Percentiles rank a stretch among this genome's conserved stretches.
phyloP scores from a whole-genome alignment of 2,113 vertebrate species.

The Pedetes capensis region DNA sequence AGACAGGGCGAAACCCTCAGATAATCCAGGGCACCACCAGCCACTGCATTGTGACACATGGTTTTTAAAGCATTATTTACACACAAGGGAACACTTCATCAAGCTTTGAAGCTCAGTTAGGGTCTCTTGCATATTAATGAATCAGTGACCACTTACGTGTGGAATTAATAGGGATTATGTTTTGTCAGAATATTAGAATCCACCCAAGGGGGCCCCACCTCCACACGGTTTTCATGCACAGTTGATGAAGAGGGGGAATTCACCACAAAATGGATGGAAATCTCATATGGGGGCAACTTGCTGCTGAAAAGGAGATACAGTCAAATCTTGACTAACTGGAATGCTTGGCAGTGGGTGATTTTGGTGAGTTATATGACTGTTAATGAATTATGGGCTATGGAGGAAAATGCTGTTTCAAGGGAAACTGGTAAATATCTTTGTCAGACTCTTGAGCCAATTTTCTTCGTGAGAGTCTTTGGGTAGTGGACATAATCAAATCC shows the following conservation, averaged over 20 bases:
- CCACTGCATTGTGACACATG: constrained; percentile 75
- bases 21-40: constrained; percentile 60
- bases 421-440: not conserved
- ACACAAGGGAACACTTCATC: constrained; percentile 55
- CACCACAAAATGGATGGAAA: not conserved
- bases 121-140: constrained; percentile 62
- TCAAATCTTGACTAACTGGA: constrained; percentile 77
- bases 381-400: not conserved
- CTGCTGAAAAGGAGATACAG: constrained; percentile 33
- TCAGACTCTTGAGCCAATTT: constrained; percentile 7
- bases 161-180: constrained; percentile 1
- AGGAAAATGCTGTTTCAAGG: not conserved
- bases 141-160: constrained; percentile 2
- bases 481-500: not conserved
- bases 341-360: constrained; percentile 4
- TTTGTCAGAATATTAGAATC: constrained; percentile 14
- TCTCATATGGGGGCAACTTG: constrained; percentile 4
- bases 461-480: not conserved
- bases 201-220: not conserved
- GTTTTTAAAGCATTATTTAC: constrained; percentile 73
- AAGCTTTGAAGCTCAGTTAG: constrained; percentile 75
- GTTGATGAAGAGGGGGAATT: constrained; percentile 26
- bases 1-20: constrained; percentile 65
- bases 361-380: not conserved
- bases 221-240: constrained; percentile 37